Evolutionary conservation across 2,888 invertebrate genomes (phyloP), one percentile per base, ranked within the genome.

Genomic region (Blomia tropicalis): DNA sequence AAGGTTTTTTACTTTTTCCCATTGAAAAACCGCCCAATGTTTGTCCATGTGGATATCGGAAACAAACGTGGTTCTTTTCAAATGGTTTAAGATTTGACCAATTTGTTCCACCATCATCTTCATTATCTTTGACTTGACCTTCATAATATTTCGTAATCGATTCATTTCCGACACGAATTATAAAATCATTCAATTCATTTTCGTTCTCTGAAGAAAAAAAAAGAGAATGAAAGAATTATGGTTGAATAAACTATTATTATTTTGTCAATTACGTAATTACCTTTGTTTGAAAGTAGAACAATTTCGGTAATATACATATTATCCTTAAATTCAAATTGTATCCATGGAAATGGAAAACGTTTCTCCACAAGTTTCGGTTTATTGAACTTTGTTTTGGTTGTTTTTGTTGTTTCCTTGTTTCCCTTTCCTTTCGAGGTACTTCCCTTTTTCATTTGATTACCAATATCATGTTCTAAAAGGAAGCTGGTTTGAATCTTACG

Each of bases 301-400:
- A 56, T 27, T 14, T 29, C 56, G n/a, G 56, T 56, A 11, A 56
- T 56, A 36, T 56, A 56, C 14, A 31, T 56, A 29, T 27, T 3
- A 14, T 56, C 29, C 23, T 56, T 56, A 7, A 56, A 56, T 36
- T 56, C 56, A 31, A 27, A 30, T 31, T 56, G 56, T 3, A 56
- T 36, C 54, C 54, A 54, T 5, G 54, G 22, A 4, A 30, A n/a
- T 4, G 54, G 29, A 47, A 47, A 47, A 11, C 11, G 7, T 47
- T 47, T 47, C 7, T 22, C 27, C 7, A 11, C 51, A 7, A 47
- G 7, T 19, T 47, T 47, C 7, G 7, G 7, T 36, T 36, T 36
- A 11, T 36, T 36, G 7, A 47, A 47, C n/a, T 47, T 47, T 47
- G 51, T 14, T 19, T 47, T 47, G n/a, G 51, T n/a, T 11, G 11